Percentiles rank a stretch among this genome's conserved stretches.
Evolutionary conservation across 1,140 invertebrate species (phyloP).

Genomic region (Sarcophaga peregrina): DNA sequence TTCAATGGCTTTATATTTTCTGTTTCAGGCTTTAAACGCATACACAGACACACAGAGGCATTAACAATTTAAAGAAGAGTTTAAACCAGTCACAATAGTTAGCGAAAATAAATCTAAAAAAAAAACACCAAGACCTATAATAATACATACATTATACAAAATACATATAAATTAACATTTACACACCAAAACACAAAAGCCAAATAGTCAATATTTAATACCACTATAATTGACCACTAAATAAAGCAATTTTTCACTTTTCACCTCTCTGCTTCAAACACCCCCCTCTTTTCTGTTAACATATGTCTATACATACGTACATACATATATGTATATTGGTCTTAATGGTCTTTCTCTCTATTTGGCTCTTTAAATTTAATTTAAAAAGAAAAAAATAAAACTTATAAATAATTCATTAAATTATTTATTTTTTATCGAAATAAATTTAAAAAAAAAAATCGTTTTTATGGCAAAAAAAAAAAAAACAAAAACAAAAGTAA

Average conservation of each 20-base stretch:
- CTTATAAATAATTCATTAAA: too few relatives aligned
- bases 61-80: neutral
- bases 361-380: too few relatives aligned
- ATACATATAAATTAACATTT: neutral
- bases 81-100: neutral
- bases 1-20: constrained; percentile 5
- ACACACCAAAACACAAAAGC: neutral
- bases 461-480: neutral
- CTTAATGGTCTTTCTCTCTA: too few relatives aligned
- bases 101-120: neutral
- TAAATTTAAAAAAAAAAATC: too few relatives aligned
- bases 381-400: too few relatives aligned
- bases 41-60: neutral
- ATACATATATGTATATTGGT: too few relatives aligned
- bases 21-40: neutral
- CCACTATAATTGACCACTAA: neutral
- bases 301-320: too few relatives aligned
- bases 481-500: neutral
- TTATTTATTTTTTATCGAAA: too few relatives aligned
- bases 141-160: neutral
- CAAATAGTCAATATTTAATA: neutral
- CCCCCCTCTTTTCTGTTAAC: too few relatives aligned
- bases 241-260: neutral
- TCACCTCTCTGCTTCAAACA: neutral
- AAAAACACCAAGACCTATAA: neutral